Evolutionary conservation across 2,888 invertebrate genomes (phyloP), one percentile per base, ranked within the genome.

Genomic region (Pterobdella sp.): DNA sequence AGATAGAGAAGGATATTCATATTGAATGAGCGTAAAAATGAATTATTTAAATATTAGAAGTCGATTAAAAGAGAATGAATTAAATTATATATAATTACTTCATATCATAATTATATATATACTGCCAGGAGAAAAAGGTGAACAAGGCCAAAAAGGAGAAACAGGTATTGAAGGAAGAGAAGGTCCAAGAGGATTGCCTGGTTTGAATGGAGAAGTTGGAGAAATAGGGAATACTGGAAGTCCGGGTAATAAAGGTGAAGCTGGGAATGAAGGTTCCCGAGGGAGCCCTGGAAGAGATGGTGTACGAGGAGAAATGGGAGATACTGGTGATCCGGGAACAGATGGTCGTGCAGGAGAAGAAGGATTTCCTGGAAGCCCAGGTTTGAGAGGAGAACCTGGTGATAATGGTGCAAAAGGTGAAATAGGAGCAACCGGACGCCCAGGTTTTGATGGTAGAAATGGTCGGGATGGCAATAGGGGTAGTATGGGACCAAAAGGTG

Each of bases 211-310:
- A 29, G 36, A 49, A 49, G 52, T 42, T 26, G 75, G 76, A 26
- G 32, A 71, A 37, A 36, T 72, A 68, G 78, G 78, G 32, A 42
- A 71, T 14, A 87, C 89, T 77, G 77, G 76, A 72, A 34, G 63
- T 42, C 32, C 74, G 60, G 76, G 76, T 0, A 26, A 34, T 26
- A 49, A 70, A 32, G 70, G 70, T 26, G 35, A 49, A 52, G 31
- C 7, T 1, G 70, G 70, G 10, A 35, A 31, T 36, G 18, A 22
- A 56, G 70, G 70, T 60, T n/a, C 34, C n/a, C 14, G 2, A 3
- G 32, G 37, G 36, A 31, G 36, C 26, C 14, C 70, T 36, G 75
- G 75, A 49, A 36, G 29, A 35, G 31, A n/a, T 29, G 75, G 75
- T 14, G 29, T n/a, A 26, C 18, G 63, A 32, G 75, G 75, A n/a